phyloP scores from a whole-genome alignment of 2,888 invertebrate species.

The Enchytraeus crypticus region DNA sequence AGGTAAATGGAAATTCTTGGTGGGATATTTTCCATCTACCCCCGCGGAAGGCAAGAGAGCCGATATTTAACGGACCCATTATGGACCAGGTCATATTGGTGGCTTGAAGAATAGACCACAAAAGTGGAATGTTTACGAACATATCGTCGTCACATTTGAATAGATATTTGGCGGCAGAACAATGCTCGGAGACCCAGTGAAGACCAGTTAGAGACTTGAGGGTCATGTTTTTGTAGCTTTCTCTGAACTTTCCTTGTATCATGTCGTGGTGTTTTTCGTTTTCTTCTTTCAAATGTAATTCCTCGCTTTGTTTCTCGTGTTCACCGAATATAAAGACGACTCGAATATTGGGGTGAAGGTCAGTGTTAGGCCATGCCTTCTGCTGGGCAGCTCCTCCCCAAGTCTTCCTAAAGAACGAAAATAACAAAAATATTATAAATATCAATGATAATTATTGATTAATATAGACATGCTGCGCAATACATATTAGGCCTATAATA shows the following conservation, averaged over 20 bases:
- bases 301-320: constrained; percentile 8
- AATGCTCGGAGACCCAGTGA: constrained; percentile 22
- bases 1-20: constrained; percentile 20
- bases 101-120: constrained; percentile 11
- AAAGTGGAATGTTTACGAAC: constrained; percentile 24
- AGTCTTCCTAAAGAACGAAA: no score
- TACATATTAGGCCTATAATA: no score
- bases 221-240: constrained; percentile 27
- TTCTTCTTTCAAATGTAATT: constrained; percentile 15
- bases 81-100: constrained; percentile 15
- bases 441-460: no score
- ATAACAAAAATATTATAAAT: no score
- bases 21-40: constrained; percentile 21
- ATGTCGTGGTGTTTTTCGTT: constrained; percentile 18
- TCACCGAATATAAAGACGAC: constrained; percentile 24
- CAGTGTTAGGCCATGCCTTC: constrained; percentile 19
- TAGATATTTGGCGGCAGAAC: constrained; percentile 18
- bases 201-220: constrained; percentile 26
- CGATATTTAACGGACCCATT: constrained; percentile 23
- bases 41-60: constrained; percentile 17
- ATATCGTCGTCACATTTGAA: constrained; percentile 29
- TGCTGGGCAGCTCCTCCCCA: constrained; percentile 30
- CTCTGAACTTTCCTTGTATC: constrained; percentile 24
- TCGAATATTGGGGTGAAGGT: constrained; percentile 1
- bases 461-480: no score